Evolutionary conservation across 2,888 invertebrate genomes (phyloP).

Genomic region (Saturnia japonica): DNA sequence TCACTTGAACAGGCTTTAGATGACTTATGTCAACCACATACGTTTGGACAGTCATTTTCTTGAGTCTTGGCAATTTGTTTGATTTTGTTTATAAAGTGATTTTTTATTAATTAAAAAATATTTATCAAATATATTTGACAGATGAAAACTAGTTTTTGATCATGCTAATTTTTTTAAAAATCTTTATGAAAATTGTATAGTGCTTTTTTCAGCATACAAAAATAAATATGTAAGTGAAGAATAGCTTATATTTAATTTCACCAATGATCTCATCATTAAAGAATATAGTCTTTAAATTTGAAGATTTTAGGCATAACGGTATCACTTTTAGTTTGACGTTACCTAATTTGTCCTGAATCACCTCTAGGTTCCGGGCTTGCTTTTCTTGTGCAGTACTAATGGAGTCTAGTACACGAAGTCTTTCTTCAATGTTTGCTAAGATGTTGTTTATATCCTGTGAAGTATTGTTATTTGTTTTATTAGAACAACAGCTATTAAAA

Average conservation of each 20-base stretch:
- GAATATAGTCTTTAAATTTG: background rate
- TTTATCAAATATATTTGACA: background rate
- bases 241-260: background rate
- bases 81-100: background rate
- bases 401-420: conserved; percentile 66
- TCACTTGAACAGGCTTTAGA: no score
- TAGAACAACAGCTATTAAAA: background rate
- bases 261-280: background rate
- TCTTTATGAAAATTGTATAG: no score
- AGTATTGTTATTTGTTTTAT: background rate
- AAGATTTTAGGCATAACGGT: background rate
- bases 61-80: background rate
- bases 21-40: background rate
- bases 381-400: conserved; percentile 67
- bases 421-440: conserved; percentile 69
- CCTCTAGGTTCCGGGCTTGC: conserved; percentile 72
- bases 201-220: no score
- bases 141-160: background rate
- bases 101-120: background rate
- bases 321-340: conserved; percentile 25
- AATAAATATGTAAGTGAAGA: no score
- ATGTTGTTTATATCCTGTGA: conserved; percentile 65
- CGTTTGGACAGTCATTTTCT: background rate
- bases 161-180: background rate
- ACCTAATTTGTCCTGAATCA: conserved; percentile 77